Percentiles rank a stretch among this genome's conserved stretches.
Conservation (phyloP, 2,888 invertebrate genomes). For the Clostera curtula region DNA sequence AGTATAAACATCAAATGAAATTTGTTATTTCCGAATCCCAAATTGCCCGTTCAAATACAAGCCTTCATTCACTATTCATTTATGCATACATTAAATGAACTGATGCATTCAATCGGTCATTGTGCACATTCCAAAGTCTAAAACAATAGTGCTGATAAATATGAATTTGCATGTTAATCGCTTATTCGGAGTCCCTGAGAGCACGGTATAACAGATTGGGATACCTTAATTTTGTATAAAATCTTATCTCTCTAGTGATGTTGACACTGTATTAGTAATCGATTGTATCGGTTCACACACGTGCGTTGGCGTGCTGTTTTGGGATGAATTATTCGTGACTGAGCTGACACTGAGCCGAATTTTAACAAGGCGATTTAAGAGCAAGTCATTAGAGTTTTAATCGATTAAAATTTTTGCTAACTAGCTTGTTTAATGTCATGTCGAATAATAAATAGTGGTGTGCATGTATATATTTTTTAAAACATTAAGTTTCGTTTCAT, state of each 20-base stretch:
- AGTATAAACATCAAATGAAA: too few relatives aligned
- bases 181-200: slow-evolving; percentile 24
- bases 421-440: slow-evolving; percentile 10
- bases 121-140: slow-evolving; percentile 19
- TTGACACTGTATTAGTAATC: slow-evolving; percentile 36
- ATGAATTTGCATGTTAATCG: slow-evolving; percentile 49
- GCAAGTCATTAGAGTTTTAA: slow-evolving; percentile 19
- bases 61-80: too few relatives aligned
- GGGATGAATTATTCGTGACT: slow-evolving; percentile 34
- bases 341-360: slow-evolving; percentile 35
- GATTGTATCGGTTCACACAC: slow-evolving; percentile 31
- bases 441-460: slow-evolving; percentile 9
- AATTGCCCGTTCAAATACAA: too few relatives aligned
- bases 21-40: too few relatives aligned
- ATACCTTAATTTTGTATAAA: too few relatives aligned
- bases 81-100: slow-evolving; percentile 17
- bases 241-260: too few relatives aligned
- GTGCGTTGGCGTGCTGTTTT: slow-evolving; percentile 16
- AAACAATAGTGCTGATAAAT: slow-evolving; percentile 39
- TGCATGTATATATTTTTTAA: too few relatives aligned
- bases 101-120: slow-evolving; percentile 25
- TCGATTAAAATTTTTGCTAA: slow-evolving; percentile 18
- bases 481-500: too few relatives aligned
- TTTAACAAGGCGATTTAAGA: slow-evolving; percentile 17
- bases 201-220: too few relatives aligned